phyloP scores from a whole-genome alignment of 1,140 invertebrate genomes.

The Aphelenchoides besseyi region DNA sequence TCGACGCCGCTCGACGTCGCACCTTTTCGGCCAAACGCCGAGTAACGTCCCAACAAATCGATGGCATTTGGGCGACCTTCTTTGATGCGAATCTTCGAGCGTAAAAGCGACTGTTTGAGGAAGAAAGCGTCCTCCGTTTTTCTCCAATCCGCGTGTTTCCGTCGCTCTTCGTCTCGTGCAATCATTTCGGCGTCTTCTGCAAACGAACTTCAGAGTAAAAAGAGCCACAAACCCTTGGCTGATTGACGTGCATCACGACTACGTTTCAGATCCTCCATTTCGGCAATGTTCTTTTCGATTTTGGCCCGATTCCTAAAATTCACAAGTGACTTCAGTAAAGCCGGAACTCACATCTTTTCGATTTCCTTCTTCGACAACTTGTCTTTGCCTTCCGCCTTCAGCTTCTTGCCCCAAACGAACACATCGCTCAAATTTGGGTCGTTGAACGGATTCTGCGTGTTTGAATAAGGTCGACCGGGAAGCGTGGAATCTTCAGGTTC shows the following conservation, averaged over 20 bases:
- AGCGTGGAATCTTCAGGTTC: conserved; percentile 20
- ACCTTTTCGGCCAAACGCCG: neutral
- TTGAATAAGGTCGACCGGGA: conserved; percentile 73
- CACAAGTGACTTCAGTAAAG: neutral
- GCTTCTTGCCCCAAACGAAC: conserved; percentile 94
- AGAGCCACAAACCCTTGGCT: too few relatives aligned
- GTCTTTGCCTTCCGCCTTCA: conserved; percentile 85
- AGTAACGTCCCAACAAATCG: conserved; percentile 67
- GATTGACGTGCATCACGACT: conserved; percentile 82
- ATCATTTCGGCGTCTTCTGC: conserved; percentile 81
- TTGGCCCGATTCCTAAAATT: conserved; percentile 43
- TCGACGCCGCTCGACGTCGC: conserved; percentile 69
- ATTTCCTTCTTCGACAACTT: conserved; percentile 77
- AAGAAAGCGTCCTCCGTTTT: conserved; percentile 75
- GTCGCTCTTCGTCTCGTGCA: conserved; percentile 87
- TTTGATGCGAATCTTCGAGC: conserved; percentile 89
- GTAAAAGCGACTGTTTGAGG: conserved; percentile 64
- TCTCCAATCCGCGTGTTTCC: conserved; percentile 89
- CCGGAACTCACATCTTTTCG: conserved; percentile 73
- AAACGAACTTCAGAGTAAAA: too few relatives aligned
- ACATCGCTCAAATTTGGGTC: conserved; percentile 86
- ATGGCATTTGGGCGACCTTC: conserved; percentile 93
- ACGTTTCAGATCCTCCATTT: conserved; percentile 72
- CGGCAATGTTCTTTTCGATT: conserved; percentile 57
- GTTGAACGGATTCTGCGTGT: conserved; percentile 96